phyloP scores from a whole-genome alignment of 2,113 vertebrate species.

The Pomatorhinus ruficollis region DNA sequence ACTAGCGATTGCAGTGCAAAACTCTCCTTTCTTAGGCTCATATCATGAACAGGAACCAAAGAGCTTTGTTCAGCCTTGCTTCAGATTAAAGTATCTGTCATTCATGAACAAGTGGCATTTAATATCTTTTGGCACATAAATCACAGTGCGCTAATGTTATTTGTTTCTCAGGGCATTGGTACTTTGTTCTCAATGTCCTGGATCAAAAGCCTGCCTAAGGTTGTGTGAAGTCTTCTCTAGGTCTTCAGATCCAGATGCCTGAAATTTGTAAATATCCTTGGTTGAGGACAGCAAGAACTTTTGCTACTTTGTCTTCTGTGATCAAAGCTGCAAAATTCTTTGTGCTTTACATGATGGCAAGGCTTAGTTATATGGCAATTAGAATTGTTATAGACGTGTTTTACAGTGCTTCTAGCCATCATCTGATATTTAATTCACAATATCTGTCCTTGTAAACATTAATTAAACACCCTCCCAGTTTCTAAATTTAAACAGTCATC shows the following conservation, averaged over 20 bases:
- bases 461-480: slow-evolving; percentile 42
- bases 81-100: neutral
- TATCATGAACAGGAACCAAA: neutral
- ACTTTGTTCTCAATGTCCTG: neutral
- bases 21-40: neutral
- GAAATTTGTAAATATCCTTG: neutral
- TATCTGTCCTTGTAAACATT: slow-evolving; percentile 51
- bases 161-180: neutral
- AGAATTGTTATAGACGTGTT: neutral
- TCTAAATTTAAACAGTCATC: slow-evolving; percentile 39
- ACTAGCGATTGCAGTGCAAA: neutral
- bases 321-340: neutral
- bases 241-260: neutral
- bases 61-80: neutral
- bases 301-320: neutral
- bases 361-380: neutral
- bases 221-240: neutral
- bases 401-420: neutral
- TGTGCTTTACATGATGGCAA: neutral
- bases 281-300: neutral
- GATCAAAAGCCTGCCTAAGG: neutral
- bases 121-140: neutral
- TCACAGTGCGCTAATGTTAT: neutral
- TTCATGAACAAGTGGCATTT: neutral
- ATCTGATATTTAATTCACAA: slow-evolving; percentile 41